These are phyloP conservation scores for Gastracanthus pulcherrimus DNA, from an alignment of 2,888 invertebrate genomes.

Conservation along the genomic window DNA sequence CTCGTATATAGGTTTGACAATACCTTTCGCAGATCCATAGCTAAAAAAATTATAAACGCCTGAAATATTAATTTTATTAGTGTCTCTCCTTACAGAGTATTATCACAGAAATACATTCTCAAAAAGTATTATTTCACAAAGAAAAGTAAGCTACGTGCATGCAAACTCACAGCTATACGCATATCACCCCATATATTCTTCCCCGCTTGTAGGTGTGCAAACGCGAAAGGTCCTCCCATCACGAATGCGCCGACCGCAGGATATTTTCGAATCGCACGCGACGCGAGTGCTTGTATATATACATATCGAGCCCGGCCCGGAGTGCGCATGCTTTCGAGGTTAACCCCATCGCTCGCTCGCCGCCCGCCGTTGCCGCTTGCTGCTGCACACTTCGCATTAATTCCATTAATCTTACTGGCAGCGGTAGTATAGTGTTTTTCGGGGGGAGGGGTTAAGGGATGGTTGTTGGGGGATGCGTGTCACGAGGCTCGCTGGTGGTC, in stretches of 20 bases:
- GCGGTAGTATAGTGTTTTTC: no score
- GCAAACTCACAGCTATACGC: neutral
- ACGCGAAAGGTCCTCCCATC: conserved; percentile 57
- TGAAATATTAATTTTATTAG: no score
- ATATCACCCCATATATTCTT: no score
- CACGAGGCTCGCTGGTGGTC: neutral
- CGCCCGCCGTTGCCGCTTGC: neutral
- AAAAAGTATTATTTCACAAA: no score
- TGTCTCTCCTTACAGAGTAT: no score
- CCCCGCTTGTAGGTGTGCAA: conserved; percentile 1
- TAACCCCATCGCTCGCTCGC: conserved; percentile 68
- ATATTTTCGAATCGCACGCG: conserved; percentile 71
- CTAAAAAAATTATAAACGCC: no score
- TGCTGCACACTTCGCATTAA: conserved; percentile 56
- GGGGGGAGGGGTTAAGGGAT: no score
- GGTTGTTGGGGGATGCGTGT: neutral
- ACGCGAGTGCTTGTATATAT: no score
- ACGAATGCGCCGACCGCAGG: conserved; percentile 67
- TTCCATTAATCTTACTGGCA: conserved; percentile 70
- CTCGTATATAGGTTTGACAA: no score
- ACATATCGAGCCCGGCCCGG: neutral
- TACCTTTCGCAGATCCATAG: no score
- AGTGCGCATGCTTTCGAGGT: conserved; percentile 68
- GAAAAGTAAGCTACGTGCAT: neutral
- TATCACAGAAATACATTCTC: no score